These are phyloP conservation scores for Sesia bembeciformis DNA, from an alignment of 2,888 invertebrate genomes.

Conservation along the genomic window DNA sequence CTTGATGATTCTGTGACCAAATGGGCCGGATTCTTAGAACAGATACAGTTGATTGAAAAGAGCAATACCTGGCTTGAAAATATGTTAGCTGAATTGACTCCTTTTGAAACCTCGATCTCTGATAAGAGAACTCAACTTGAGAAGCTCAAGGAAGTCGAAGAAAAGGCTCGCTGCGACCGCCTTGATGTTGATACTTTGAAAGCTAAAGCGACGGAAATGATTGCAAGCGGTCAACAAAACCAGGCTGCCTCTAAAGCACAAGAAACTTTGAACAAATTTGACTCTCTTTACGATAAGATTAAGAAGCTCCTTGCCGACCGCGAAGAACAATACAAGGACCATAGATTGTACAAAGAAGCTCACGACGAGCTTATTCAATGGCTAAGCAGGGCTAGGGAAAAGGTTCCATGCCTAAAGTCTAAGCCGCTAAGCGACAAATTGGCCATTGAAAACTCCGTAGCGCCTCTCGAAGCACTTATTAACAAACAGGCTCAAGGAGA, in stretches of 20 bases:
- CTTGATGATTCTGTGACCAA: conserved; percentile 92
- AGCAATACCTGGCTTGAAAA: conserved; percentile 85
- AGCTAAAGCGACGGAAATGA: conserved; percentile 88
- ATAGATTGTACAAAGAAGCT: conserved; percentile 91
- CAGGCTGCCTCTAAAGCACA: conserved; percentile 89
- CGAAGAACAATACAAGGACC: conserved; percentile 91
- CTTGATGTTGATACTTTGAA: conserved; percentile 91
- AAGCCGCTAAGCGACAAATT: conserved; percentile 89
- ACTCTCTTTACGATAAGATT: conserved; percentile 83
- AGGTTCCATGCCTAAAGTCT: conserved; percentile 90
- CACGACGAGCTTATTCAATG: conserved; percentile 92
- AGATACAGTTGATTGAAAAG: conserved; percentile 88
- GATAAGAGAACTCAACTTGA: conserved; percentile 92
- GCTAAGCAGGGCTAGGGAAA: conserved; percentile 90
- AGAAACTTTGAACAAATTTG: conserved; percentile 88
- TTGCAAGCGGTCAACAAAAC: conserved; percentile 88
- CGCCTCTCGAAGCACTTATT: conserved; percentile 87
- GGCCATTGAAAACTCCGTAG: conserved; percentile 90
- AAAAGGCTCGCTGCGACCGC: conserved; percentile 91
- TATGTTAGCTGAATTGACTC: conserved; percentile 82
- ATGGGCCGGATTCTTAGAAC: conserved; percentile 93
- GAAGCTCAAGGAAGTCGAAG: conserved; percentile 88
- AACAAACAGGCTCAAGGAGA: conserved; percentile 95
- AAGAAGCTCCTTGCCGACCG: conserved; percentile 84
- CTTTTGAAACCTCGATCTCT: conserved; percentile 85